Base-by-base conservation (phyloP, 2,888 invertebrate species). In the Drosophila peninsularis region DNA sequence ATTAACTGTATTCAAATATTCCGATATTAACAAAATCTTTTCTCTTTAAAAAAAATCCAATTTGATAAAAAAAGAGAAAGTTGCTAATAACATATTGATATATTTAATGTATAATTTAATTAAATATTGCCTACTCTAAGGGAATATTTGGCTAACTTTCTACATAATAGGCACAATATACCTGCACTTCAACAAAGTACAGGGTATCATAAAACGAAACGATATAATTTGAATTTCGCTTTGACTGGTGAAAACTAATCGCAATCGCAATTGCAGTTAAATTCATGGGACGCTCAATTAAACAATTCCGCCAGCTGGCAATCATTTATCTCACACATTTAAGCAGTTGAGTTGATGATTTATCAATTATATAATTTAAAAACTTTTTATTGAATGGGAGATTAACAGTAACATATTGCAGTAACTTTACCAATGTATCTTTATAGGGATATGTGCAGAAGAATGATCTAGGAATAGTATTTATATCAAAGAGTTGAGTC, bases 161-260 rank as follows among this genome's bases (percentile, higher is more conserved):
- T 5, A 5, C 24, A 24, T 24, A 24, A 24, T 5, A 24, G 5
- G 24, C 24, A 30, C 11, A 11, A 11, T 30, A 30, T 11, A 17
- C 11, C 30, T n/a, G 6, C 17, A 6, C 11, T 30, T 4, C 11
- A 11, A 17, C 6, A n/a, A 1, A 30, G 1, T 17, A 30, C 17
- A 36, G 56, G 56, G 56, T 56, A 45, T 27, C 5, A 10, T 10
- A 1, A 62, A 70, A 54, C 54, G 37, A 56, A 63, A 72, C 68
- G 39, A 76, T 60, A 56, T 50, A 49, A 49, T 71, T 78, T 64
- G 30, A 62, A 37, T 64, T 34, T 37, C 39, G 39, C 44, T 66
- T 32, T 56, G 49, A 44, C 56, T 66, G 73, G 82, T 64, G 85
- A 72, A 80, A 84, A 84, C 73, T 58, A 78, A 69, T 62, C 56